Percentiles rank a stretch among this genome's conserved stretches.
phyloP scores from a whole-genome alignment of 2,113 vertebrate genomes.

The Actenoides lindsayi region DNA sequence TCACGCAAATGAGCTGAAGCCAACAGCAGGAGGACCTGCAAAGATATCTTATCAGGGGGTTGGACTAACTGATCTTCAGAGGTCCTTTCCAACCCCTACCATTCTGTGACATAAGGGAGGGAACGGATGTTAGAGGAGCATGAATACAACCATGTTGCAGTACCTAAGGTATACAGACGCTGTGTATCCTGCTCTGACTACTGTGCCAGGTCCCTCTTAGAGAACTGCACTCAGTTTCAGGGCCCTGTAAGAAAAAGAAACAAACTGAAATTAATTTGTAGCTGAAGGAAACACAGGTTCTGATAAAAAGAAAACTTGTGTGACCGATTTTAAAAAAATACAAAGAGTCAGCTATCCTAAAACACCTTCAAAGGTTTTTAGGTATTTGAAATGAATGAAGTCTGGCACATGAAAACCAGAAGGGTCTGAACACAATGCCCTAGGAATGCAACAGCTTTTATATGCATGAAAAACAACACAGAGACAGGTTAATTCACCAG shows the following conservation, averaged over 20 bases:
- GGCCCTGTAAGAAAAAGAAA: background rate
- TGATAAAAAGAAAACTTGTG: background rate
- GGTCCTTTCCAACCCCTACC: background rate
- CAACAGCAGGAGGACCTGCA: background rate
- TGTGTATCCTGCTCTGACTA: background rate
- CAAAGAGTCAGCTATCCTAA: background rate
- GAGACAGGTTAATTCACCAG: background rate
- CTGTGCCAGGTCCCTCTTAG: background rate
- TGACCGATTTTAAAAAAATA: background rate
- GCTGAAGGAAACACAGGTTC: background rate
- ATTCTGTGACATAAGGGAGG: background rate
- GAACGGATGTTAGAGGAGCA: background rate
- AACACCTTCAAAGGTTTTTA: background rate
- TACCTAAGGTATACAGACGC: background rate
- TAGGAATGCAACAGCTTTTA: background rate
- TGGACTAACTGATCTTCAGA: background rate
- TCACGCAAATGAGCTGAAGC: background rate
- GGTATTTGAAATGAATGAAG: background rate
- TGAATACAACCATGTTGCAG: background rate
- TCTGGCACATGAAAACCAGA: background rate
- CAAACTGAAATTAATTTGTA: background rate
- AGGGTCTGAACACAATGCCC: background rate
- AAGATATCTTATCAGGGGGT: background rate
- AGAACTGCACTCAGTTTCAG: background rate
- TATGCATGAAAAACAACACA: background rate